Base-by-base conservation (phyloP, 1,140 invertebrate species). In the Aphidius ervi region DNA sequence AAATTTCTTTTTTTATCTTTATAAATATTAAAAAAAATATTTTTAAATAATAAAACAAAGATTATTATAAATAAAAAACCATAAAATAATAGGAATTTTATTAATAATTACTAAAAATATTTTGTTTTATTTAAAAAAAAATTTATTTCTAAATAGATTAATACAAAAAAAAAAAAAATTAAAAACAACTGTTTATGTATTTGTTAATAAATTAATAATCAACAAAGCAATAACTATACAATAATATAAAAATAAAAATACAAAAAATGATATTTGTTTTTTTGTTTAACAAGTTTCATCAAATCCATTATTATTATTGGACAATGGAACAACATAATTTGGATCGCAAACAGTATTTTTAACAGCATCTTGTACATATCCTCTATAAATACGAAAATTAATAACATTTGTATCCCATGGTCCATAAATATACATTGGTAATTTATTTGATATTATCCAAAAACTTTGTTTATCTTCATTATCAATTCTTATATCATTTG, bases 401-500 rank as follows among this genome's bases (percentile, higher is more conserved):
- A 86, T 79, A 42, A 88, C 85, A 31, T 83, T 76, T 10, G 81
- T 81, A 65, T 90, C 81, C 43, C 91, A 72, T 4, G 82, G 79
- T 1, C 80, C 82, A 68, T 91, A 91, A 16, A 92, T 77, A 73
- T 86, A 92, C 72, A 86, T 84, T 3, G 89, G 89, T 49, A 93
- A 69, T 9, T 82, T 78, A 70, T 92, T 92, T 3, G 87, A 86
- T 60, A 92, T 80, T 0, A 91, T 75, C 90, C 89, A 93, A 5
- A 92, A 80, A 60, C 80, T 86, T 60, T 90, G 87, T 20, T 82
- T 80, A 2, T 77, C 67, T 49, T 88, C 87, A 45, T 86, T 81
- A 66, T 92, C 90, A 0, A 91, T 76, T 76, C 87, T 87, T 41
- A 93, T 73, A 67, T 93, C 90, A 67, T 93, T 92, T 0, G 90